Percentiles rank a stretch among this genome's conserved stretches.
Evolutionary conservation across 2,888 invertebrate genomes (phyloP).

Genomic region (Ochropleura leucogaster): DNA sequence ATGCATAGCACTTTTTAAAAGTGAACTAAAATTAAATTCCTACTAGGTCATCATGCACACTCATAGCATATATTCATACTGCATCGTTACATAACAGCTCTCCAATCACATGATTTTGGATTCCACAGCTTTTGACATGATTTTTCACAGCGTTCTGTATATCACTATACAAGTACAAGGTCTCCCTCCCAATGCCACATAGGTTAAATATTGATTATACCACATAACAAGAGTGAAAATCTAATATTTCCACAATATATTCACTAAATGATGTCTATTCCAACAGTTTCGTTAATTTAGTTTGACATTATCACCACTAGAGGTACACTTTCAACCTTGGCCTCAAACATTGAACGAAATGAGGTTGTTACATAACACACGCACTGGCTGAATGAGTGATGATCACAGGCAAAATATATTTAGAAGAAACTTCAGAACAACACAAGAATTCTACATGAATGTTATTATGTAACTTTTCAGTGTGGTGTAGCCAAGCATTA

Average conservation of each 20-base stretch:
- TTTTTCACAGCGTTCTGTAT: conserved; percentile 69
- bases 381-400: conserved; percentile 74
- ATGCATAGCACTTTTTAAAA: conserved; percentile 73
- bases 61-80: conserved; percentile 74
- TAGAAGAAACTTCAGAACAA: conserved; percentile 64
- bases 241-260: conserved; percentile 58
- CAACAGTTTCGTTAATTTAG: conserved; percentile 53
- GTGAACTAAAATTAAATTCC: conserved; percentile 72
- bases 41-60: conserved; percentile 76
- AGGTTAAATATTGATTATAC: conserved; percentile 64
- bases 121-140: conserved; percentile 76
- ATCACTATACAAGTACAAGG: conserved; percentile 74
- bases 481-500: conserved; percentile 71
- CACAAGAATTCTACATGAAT: conserved; percentile 46
- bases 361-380: conserved; percentile 84
- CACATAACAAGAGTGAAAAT: conserved; percentile 60
- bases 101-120: conserved; percentile 83
- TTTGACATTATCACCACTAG: conserved; percentile 33
- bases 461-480: conserved; percentile 65
- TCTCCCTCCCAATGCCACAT: conserved; percentile 74
- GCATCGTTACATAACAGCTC: conserved; percentile 84
- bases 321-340: conserved; percentile 76
- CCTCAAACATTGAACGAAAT: conserved; percentile 75
- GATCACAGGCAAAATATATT: conserved; percentile 66
- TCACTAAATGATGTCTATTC: conserved; percentile 56